Base-by-base conservation (phyloP, 2,113 vertebrate species). In the Bucco capensis region DNA sequence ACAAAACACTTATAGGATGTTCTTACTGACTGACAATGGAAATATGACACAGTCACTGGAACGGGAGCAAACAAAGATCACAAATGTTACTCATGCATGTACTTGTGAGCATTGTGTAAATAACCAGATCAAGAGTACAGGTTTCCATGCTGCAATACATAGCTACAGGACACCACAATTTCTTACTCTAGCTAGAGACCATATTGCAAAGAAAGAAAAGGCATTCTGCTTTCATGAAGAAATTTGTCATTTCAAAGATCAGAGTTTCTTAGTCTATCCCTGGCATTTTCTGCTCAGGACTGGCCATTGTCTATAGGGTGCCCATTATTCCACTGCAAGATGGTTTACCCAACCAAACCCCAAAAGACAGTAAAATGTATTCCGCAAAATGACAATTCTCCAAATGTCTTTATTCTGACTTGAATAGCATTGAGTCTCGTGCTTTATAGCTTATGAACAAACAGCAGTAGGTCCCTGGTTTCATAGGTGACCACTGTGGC, bases 61-160 rank as follows among this genome's bases (percentile, higher is more conserved):
- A 51, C 2, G 3, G 50, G 22, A 66, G 25, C 0, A 0, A 73
- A 69, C 0, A 1, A 60, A 66, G 72, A 56, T 19, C 40, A 37
- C 19, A 25, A 3, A 14, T 60, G 83, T 65, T 44, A 60, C 16
- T 30, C 37, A 25, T 11, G 17, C 22, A 35, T 0, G 1, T 27
- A 35, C 19, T 38, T 31, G 24, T 16, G 16, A 78, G 61, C 5
- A 2, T 5, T 1, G 8, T 51, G 25, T 42, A 44, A 65, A 65
- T 49, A 74, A 64, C 25, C 19, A 44, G 21, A 35, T 9, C 56
- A 46, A 31, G 9, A 54, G 12, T 9, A 70, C 13, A 65, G 46
- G 42, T 30, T 75, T 60, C 57, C 12, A 10, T 19, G 37, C 62
- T 42, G n/a, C 35, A 60, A n/a, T 9, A 14, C 0, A 0, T 27